Evolutionary conservation across 2,113 vertebrate species (phyloP), one percentile per base, ranked within the genome.

Genomic region (Gasterosteus nipponicus): DNA sequence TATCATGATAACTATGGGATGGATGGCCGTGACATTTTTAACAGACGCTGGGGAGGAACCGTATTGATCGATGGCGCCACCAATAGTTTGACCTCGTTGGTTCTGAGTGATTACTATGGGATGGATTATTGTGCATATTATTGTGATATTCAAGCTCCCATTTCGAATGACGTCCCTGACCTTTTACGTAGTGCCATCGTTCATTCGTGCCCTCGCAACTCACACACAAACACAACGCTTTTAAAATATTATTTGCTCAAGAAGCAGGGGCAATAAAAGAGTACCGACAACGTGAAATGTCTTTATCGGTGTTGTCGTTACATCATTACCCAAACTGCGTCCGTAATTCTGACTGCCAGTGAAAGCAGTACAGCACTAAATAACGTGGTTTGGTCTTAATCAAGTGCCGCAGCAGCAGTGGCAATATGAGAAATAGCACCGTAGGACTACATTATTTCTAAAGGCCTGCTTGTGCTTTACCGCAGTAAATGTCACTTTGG

Each of bases 401-500:
- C 39, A 69, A 75, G 77, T 0, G 63, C 60, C 51, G 22, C 22
- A 64, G 47, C 72, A 65, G 69, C 62, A 60, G 39, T 38, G 59
- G 68, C 57, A 68, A 60, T 42, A 14, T 38, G 49, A 59, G 59
- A 73, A 74, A 72, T 18, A 51, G 67, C 62, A 59, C 69, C 65
- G 47, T 0, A 33, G 70, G 73, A 63, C 73, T 19, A 10, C 0
- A 54, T 3, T 35, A 9, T 63, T 80, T 75, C 47, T 81, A 56
- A 41, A 49, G 70, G 57, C 47, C 44, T 38, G 47, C n/a, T 0
- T 76, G 61, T 74, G 35, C 57, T 42, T 63, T 16, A 18, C 41
- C 44, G 44, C 66, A 68, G 63, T 19, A 51, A 75, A 82, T 60
- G 73, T 84, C 75, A 81, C 73, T 73, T 63, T 49, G 29, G 75